Evolutionary conservation across 1,140 invertebrate species (phyloP), one percentile per base, ranked within the genome.

Genomic region (Anastatus disparis): DNA sequence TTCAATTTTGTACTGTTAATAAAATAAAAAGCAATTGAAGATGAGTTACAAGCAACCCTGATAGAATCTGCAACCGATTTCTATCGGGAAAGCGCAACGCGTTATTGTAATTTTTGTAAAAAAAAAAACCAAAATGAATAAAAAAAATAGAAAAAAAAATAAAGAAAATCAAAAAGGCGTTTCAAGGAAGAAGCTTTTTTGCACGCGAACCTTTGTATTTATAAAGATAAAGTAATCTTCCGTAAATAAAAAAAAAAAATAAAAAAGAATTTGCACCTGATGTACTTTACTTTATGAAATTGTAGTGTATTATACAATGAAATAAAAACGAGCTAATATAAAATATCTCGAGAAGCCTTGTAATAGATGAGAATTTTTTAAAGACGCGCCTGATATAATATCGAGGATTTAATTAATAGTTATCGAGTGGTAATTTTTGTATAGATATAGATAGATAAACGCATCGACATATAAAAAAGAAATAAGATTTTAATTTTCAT

Each of bases 71-170:
- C n/a, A n/a, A n/a, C n/a, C n/a, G n/a, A n/a, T n/a, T n/a, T n/a
- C n/a, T n/a, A n/a, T 61, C 38, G 3, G 20, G 22, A 22, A 15
- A 38, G 20, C n/a, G 13, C 1, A 17, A 48, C 2, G 20, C 44
- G 26, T 27, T 27, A 9, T 12, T 68, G 29, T 59, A 59, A 56
- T 67, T 67, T 67, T 67, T 56, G 27, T 67, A 67, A 48, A 50
- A 68, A 68, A 35, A 31, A 42, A 31, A 15, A 66, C 24, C 7
- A 24, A 65, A 53, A 24, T n/a, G n/a, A n/a, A n/a, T n/a, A n/a
- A n/a, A n/a, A n/a, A n/a, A n/a, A n/a, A n/a, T n/a, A n/a, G n/a
- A n/a, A n/a, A n/a, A n/a, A n/a, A n/a, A n/a, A n/a, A n/a, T n/a
- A n/a, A 20, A 50, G 13, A 31, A 29, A 66, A 56, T 22, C 12